Base-by-base conservation (phyloP, 2,888 invertebrate species). In the Boloria euphrosyne region DNA sequence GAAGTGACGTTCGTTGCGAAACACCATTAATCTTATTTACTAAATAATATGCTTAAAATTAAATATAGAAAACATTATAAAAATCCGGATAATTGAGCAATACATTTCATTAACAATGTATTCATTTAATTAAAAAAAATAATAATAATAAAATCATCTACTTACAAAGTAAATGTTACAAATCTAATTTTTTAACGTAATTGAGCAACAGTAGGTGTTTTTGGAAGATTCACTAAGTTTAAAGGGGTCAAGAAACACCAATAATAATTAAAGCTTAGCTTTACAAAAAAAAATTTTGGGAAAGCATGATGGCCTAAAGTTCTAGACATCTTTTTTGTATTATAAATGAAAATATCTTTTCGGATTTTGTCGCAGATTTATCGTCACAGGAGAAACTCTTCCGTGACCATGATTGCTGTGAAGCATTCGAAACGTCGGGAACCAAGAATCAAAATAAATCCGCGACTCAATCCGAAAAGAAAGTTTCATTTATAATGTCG, bases 201-300 rank as follows among this genome's bases (percentile, higher is more conserved):
- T 71, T 71, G 70, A 71, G 70, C 70, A 71, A 70, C 50, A 18
- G 18, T 70, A 71, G 70, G 71, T 71, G 70, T 69, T 62, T 49
- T 63, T 65, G 58, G 43, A 55, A 55, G 43, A 43, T 16, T 17
- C 13, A 31, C 16, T 38, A 13, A 49, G 58, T 17, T 43, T 31
- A 50, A 17, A 27, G 46, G 43, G 44, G 7, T 27, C 0, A 13
- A 58, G 16, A 47, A 58, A 17, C 31, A 7, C 10, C 13, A 7
- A 49, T 13, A 49, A 47, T 58, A 16, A 31, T 14, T 31, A 13
- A 59, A 49, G 31, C 31, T 49, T 22, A 46, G 46, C 27, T 16
- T 1, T 16, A 47, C 14, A 16, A 47, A 14, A 7, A 47, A 10
- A 0, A 16, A 16, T 47, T 1, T 10, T 31, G 10, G 31, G 31